Evolutionary conservation across 53 echinoderm and acorn worm species (phyloP), one percentile per base, ranked within the genome.

Genomic region (Antedon mediterranea): DNA sequence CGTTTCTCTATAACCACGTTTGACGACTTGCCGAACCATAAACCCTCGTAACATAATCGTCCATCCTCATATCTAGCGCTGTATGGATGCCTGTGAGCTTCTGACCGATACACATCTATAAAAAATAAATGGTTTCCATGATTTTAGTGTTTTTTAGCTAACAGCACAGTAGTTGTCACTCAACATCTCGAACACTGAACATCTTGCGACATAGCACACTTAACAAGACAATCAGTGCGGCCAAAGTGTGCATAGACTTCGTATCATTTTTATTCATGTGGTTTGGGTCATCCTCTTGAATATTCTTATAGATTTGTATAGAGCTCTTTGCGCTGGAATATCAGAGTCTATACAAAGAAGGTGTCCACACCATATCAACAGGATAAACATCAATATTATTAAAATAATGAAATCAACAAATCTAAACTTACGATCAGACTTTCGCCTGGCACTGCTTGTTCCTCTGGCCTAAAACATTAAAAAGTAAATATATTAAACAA

Each of bases 21-120:
- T 75, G 92, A 90, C 31, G 88, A 88, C 44, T 86, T 90, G 75
- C 90, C 86, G 79, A 85, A 98, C 80, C 82, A 82, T 80, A 76
- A 89, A 15, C 98, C 98, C 34, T 98, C 90, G 74, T 98, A 98
- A 73, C 77, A 85, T 33, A 98, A 83, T 79, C 86, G 89, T 27
- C 98, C 98, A 43, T 98, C 98, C 31, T 92, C 92, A 76, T 88
- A 98, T 44, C 89, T 88, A 23, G 88, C 98, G 72, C 75, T 87
- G 83, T 88, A 87, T 32, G 88, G 86, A 33, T 85, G 81, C 85
- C 74, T 88, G 76, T 88, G 84, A 0, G 41, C 3, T 18, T 57
- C 57, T 18, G 57, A 11, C 15, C 34, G 32, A 23, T 76, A 76
- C 77, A 83, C 29, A 77, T 76, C 87, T 77, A 70, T 76, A 75